These are phyloP conservation scores for Epinephelus moara DNA, from an alignment of 2,113 vertebrate genomes.

Conservation along the genomic window DNA sequence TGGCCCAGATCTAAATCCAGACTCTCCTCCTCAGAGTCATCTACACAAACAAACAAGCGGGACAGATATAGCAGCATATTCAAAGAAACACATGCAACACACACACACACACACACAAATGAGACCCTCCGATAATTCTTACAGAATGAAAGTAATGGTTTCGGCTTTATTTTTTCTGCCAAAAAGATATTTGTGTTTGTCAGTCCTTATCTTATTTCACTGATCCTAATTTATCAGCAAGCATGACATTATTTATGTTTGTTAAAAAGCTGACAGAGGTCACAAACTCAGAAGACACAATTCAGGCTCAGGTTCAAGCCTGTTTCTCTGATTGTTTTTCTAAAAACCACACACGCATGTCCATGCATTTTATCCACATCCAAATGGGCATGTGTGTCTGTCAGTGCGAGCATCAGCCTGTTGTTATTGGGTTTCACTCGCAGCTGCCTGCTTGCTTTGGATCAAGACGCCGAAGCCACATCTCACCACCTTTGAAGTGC, in stretches of 20 bases:
- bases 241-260: background rate
- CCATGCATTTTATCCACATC: constrained; percentile 41
- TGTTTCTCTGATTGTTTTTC: constrained; percentile 19
- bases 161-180: too few species aligned
- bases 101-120: background rate
- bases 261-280: constrained; percentile 7
- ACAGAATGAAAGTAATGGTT: too few species aligned
- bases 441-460: constrained; percentile 61
- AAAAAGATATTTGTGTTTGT: background rate
- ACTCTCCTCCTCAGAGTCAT: constrained; percentile 90
- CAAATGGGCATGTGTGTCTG: constrained; percentile 29
- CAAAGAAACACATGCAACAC: background rate
- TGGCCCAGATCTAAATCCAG: constrained; percentile 91
- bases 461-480: constrained; percentile 45
- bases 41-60: constrained; percentile 67
- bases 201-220: background rate
- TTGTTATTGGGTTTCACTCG: constrained; percentile 44
- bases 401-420: constrained; percentile 39
- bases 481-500: constrained; percentile 35
- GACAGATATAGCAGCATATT: background rate
- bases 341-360: constrained; percentile 2
- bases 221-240: background rate
- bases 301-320: constrained; percentile 18
- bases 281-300: constrained; percentile 12
- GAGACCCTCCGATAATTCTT: too few species aligned